These are phyloP conservation scores for Caenorhabditis drosophilae DNA, from an alignment of 2,888 invertebrate species.

Conservation along the genomic window DNA sequence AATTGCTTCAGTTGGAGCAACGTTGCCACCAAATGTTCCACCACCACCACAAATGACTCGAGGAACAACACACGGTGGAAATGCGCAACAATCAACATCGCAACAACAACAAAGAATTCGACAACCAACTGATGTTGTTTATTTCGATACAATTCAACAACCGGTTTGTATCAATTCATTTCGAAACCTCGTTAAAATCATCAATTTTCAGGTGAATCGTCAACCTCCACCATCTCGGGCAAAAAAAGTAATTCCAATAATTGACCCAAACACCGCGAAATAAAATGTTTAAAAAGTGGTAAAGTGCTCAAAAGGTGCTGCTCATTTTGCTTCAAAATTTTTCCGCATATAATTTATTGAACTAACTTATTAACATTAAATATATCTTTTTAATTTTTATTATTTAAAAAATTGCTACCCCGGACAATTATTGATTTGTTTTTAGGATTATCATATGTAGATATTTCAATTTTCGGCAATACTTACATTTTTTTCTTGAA, in stretches of 20 bases:
- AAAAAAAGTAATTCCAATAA: constrained; percentile 35
- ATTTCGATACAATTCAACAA: constrained; percentile 35
- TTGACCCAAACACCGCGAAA: constrained; percentile 21
- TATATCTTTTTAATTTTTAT: too few species aligned
- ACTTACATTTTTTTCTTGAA: too few species aligned
- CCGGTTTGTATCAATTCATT: constrained; percentile 11
- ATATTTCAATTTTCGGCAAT: too few species aligned
- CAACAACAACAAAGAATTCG: constrained; percentile 18
- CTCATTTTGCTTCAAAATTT: constrained; percentile 1
- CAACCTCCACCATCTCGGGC: constrained; percentile 17
- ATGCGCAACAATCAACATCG: background rate
- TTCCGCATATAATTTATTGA: too few species aligned
- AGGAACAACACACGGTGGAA: constrained; percentile 19
- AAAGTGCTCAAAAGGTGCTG: background rate
- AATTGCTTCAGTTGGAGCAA: constrained; percentile 14
- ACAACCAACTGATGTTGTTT: constrained; percentile 39
- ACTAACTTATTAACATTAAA: too few species aligned
- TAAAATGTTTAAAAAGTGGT: background rate
- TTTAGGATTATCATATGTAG: too few species aligned
- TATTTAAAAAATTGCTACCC: too few species aligned
- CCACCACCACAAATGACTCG: constrained; percentile 36
- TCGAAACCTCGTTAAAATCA: background rate
- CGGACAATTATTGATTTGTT: too few species aligned
- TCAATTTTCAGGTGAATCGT: constrained; percentile 22
- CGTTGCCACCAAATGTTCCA: constrained; percentile 11